phyloP scores from a whole-genome alignment of 2,888 invertebrate genomes.

The Thereva nobilitata region DNA sequence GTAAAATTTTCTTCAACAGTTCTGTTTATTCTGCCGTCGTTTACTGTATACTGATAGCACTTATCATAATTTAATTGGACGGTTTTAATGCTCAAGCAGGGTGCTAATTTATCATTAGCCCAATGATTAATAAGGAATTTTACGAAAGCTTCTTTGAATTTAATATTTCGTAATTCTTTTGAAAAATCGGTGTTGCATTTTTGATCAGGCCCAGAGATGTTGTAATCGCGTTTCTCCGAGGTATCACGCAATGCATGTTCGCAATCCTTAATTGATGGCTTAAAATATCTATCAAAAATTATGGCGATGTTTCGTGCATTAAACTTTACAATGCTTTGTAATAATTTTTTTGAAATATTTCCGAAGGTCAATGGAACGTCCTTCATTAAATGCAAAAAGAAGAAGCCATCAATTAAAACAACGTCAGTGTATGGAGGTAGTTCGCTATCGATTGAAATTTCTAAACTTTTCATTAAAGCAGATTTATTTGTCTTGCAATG shows the following conservation, averaged over 20 bases:
- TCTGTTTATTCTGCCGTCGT: constrained; percentile 33
- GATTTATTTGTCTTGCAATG: constrained; percentile 47
- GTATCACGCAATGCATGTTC: constrained; percentile 38
- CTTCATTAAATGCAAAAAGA: constrained; percentile 47
- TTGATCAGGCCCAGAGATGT: constrained; percentile 41
- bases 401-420: constrained; percentile 50
- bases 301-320: constrained; percentile 39
- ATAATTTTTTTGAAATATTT: constrained; percentile 46
- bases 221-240: constrained; percentile 35
- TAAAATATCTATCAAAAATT: constrained; percentile 44
- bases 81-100: constrained; percentile 39
- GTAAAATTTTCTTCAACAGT: constrained; percentile 5
- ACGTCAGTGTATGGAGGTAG: constrained; percentile 44
- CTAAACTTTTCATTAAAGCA: constrained; percentile 44
- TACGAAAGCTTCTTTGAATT: constrained; percentile 43
- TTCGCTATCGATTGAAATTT: constrained; percentile 38
- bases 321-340: constrained; percentile 36
- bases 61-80: constrained; percentile 42
- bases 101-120: constrained; percentile 35
- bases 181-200: constrained; percentile 40
- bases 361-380: constrained; percentile 48
- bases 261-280: constrained; percentile 45
- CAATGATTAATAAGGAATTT: constrained; percentile 42
- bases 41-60: constrained; percentile 36
- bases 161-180: constrained; percentile 42